Evolutionary conservation across 1,140 invertebrate species (phyloP).

Genomic region (Sycobia sp.): DNA sequence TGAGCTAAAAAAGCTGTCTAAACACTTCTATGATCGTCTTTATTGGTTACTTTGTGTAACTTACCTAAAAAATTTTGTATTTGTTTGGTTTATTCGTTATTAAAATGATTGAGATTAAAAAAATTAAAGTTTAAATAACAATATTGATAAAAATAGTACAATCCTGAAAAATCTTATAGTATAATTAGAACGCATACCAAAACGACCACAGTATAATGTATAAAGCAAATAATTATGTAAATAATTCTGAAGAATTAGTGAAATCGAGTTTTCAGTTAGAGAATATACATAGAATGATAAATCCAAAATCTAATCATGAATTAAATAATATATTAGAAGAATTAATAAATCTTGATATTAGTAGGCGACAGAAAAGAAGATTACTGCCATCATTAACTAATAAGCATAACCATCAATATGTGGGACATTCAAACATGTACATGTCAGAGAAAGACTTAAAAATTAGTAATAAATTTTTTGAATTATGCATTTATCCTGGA

Average conservation of each 20-base stretch:
- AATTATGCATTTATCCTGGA: constrained; percentile 9
- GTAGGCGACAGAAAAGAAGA: background rate
- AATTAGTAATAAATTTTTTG: too few species aligned
- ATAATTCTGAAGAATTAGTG: background rate
- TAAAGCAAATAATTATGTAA: background rate
- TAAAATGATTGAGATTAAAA: background rate
- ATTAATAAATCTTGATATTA: background rate
- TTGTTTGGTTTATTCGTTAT: too few species aligned
- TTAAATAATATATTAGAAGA: background rate
- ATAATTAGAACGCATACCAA: background rate
- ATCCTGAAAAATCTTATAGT: too few species aligned
- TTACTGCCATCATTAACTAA: background rate
- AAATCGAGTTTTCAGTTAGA: background rate
- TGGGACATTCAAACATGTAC: background rate
- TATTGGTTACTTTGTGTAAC: too few species aligned
- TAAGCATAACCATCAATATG: background rate
- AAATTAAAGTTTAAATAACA: too few species aligned
- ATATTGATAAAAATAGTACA: too few species aligned
- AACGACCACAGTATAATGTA: background rate
- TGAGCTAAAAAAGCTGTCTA: too few species aligned
- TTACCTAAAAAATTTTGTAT: too few species aligned
- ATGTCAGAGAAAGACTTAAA: too few species aligned
- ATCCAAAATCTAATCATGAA: background rate
- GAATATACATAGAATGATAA: too few species aligned
- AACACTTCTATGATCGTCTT: too few species aligned